These are phyloP conservation scores for Lerema accius DNA, from an alignment of 1,140 invertebrate genomes.

Conservation along the genomic window DNA sequence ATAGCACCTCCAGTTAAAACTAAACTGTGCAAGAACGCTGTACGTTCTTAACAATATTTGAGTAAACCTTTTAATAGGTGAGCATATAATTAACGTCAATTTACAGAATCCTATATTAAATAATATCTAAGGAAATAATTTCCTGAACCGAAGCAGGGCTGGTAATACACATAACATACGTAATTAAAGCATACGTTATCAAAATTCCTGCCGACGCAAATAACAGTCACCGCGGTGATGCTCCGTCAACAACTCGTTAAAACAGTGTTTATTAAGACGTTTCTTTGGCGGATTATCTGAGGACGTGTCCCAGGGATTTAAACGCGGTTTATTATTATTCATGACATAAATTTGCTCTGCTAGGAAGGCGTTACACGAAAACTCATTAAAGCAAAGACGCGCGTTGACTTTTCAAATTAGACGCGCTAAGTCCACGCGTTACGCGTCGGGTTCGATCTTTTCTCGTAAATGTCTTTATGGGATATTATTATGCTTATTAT, in stretches of 20 bases:
- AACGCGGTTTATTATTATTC: conserved; percentile 78
- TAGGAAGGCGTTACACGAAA: conserved; percentile 79
- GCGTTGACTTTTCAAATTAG: conserved; percentile 79
- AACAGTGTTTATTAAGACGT: conserved; percentile 71
- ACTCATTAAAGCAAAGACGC: conserved; percentile 79
- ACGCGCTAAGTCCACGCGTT: conserved; percentile 80
- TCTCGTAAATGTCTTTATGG: conserved; percentile 8
- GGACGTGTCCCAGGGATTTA: conserved; percentile 74
- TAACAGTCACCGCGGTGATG: conserved; percentile 14
- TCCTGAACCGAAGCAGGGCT: no score
- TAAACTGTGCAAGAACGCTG: no score
- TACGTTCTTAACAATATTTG: no score
- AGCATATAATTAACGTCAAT: no score
- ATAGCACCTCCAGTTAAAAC: no score
- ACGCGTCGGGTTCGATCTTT: conserved; percentile 38
- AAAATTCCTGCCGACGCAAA: conserved; percentile 1
- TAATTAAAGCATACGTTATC: background rate
- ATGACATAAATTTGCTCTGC: conserved; percentile 79
- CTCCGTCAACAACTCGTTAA: conserved; percentile 60
- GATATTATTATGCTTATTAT: no score
- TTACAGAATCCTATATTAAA: no score
- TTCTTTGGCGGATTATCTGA: conserved; percentile 66
- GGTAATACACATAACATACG: no score
- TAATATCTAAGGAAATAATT: no score
- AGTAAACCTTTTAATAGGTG: no score